A percentile compares a stretch with the other conserved stretches of the same genome.
Conservation (phyloP, 2,888 invertebrate genomes). For the Leuctra nigra region DNA sequence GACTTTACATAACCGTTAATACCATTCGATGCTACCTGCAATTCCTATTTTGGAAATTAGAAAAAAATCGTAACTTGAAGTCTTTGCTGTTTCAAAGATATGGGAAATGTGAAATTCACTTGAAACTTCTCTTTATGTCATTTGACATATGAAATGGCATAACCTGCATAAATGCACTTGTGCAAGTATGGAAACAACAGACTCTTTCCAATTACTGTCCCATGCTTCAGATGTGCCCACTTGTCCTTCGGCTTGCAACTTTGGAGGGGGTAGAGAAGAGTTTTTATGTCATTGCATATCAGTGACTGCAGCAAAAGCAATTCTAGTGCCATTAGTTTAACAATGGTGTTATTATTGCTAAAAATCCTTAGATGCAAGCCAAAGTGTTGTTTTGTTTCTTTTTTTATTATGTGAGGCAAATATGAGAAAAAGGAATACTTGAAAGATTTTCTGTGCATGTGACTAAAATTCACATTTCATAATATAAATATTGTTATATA, state of each 20-base stretch:
- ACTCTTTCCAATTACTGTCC: conserved; percentile 15
- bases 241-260: conserved; percentile 10
- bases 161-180: neutral
- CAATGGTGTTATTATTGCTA: conserved; percentile 41
- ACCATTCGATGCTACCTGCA: neutral
- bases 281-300: conserved; percentile 2
- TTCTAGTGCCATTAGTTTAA: conserved; percentile 49
- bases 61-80: neutral
- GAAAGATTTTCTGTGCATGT: conserved; percentile 41
- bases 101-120: conserved; percentile 4
- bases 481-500: conserved; percentile 53
- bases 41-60: neutral
- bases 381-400: conserved; percentile 44
- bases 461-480: conserved; percentile 40
- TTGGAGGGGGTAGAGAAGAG: conserved; percentile 8
- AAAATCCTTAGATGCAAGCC: conserved; percentile 46
- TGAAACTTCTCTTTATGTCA: conserved; percentile 1
- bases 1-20: neutral
- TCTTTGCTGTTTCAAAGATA: neutral
- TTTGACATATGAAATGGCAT: conserved; percentile 6
- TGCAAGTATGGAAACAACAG: conserved; percentile 11
- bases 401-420: conserved; percentile 20
- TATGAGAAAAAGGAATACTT: conserved; percentile 28
- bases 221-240: conserved; percentile 16
- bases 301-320: conserved; percentile 34